Evolutionary conservation across 1,140 invertebrate genomes (phyloP).

Genomic region (Drosophila micromelanica): DNA sequence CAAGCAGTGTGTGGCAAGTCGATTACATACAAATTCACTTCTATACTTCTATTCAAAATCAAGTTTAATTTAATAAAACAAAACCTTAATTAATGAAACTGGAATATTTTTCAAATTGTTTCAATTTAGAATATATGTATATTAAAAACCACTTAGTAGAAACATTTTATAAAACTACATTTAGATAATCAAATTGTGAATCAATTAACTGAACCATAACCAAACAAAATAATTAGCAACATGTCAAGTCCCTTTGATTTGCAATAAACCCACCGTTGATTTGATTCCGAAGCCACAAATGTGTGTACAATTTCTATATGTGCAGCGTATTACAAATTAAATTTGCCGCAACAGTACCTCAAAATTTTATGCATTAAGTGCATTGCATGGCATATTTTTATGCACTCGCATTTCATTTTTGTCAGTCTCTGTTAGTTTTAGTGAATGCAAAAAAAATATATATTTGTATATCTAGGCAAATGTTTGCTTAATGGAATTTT

Average conservation of each 20-base stretch:
- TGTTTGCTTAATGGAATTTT: slow-evolving; percentile 52
- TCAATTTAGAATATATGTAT: neutral
- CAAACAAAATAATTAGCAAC: neutral
- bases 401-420: slow-evolving; percentile 12
- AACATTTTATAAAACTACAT: neutral
- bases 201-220: slow-evolving; percentile 5
- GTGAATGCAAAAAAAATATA: neutral
- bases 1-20: slow-evolving; percentile 12
- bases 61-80: neutral
- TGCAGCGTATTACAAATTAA: slow-evolving; percentile 32
- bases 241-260: neutral
- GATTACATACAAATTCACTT: neutral
- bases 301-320: slow-evolving; percentile 4
- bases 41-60: too few relatives aligned
- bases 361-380: slow-evolving; percentile 17
- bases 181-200: neutral
- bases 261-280: neutral
- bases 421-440: slow-evolving; percentile 15
- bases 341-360: slow-evolving; percentile 43
- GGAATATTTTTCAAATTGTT: neutral
- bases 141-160: neutral
- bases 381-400: neutral
- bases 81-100: neutral
- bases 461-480: slow-evolving; percentile 10
- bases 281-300: slow-evolving; percentile 2